These are phyloP conservation scores for Platycheirus albimanus DNA, from an alignment of 2,888 invertebrate genomes.

Conservation along the genomic window DNA sequence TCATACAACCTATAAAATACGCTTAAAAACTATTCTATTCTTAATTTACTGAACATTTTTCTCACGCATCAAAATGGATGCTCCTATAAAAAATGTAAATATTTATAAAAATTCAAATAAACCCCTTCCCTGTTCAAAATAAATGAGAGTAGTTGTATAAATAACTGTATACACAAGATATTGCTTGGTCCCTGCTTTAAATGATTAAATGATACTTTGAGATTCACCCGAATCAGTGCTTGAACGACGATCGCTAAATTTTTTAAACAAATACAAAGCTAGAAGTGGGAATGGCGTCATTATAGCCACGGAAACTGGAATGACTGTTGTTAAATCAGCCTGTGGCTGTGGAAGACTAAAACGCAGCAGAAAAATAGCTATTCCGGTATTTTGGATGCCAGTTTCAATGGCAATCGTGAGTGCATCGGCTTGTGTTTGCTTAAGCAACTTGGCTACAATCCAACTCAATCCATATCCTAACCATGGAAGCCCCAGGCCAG, in stretches of 20 bases:
- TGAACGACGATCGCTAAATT: conserved; percentile 66
- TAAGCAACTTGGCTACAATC: conserved; percentile 85
- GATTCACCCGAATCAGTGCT: conserved; percentile 9
- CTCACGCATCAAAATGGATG: not conserved
- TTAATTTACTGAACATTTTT: not conserved
- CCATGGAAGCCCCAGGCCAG: conserved; percentile 92
- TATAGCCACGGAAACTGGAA: conserved; percentile 95
- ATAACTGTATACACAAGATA: too few species aligned
- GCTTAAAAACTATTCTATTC: not conserved
- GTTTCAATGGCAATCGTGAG: conserved; percentile 96
- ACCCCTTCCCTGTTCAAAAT: too few species aligned
- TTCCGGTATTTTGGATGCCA: conserved; percentile 96
- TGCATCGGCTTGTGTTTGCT: conserved; percentile 87
- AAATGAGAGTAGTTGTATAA: too few species aligned
- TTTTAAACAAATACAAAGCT: conserved; percentile 83
- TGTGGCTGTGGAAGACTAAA: conserved; percentile 92
- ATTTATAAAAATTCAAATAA: too few species aligned
- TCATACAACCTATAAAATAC: not conserved
- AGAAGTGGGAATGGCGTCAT: conserved; percentile 96
- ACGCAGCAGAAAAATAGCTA: conserved; percentile 93
- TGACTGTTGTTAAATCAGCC: conserved; percentile 94
- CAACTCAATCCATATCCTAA: conserved; percentile 90
- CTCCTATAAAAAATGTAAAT: too few species aligned
- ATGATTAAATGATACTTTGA: conserved; percentile 44
- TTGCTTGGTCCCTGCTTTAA: too few species aligned